Evolutionary conservation across 2,113 vertebrate species (phyloP), one percentile per base, ranked within the genome.

Genomic region (Notiomystis cincta): DNA sequence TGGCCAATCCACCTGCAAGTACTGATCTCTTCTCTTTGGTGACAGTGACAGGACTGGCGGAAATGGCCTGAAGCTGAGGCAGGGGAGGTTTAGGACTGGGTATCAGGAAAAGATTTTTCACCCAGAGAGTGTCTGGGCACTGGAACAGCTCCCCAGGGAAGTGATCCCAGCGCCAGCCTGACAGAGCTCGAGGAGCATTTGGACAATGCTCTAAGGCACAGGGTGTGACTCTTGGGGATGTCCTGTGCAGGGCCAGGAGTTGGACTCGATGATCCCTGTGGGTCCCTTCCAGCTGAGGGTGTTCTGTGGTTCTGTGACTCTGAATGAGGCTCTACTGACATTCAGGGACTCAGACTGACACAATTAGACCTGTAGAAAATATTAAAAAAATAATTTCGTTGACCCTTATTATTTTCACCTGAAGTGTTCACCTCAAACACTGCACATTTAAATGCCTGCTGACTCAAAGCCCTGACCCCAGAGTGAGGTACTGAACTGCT

Each of bases 61-160:
- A 10, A 67, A 21, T 0, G 1, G 2, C 44, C 4, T 18, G 31
- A 15, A 25, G 31, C 0, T 3, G 4, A 0, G 44, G 0, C 22
- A 37, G 11, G 5, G 31, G 8, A 38, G 27, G 54, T 1, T 53
- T 23, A 24, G 33, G 33, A 15, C 2, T 69, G 54, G 53, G 3
- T 60, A 19, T 33, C 14, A 77, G 37, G 18, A 0, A 33, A 53
- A 60, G 4, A 5, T 28, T 77, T 2, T 37, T 33, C 27, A 0
- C 4, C 15, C 27, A 87, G 22, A 33, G 8, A 0, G 17, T 45
- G 22, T 0, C 0, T 60, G 45, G 21, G 9, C 38, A 28, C 37
- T 60, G 62, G 17, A 5, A 15, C 7, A 19, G 27, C 25, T 51
- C 9, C 42, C 22, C 45, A 51, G 45, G 6, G 45, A 4, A 44